These are phyloP conservation scores for Macrosoma leucophasiata DNA, from an alignment of 2,888 invertebrate species.

Conservation along the genomic window DNA sequence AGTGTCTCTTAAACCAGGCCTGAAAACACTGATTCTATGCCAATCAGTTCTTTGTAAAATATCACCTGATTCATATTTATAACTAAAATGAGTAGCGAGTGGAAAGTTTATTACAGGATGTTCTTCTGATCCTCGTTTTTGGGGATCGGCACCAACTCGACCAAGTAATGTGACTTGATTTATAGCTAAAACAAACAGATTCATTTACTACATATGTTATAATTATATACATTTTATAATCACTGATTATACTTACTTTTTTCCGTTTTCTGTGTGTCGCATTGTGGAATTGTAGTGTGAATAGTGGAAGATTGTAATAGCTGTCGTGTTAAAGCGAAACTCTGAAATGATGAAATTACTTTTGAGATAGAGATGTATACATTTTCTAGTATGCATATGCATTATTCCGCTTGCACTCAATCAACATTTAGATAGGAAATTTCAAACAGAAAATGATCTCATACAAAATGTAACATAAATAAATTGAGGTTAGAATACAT, in stretches of 20 bases:
- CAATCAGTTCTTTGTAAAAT: constrained; percentile 91
- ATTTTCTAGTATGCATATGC: too few relatives aligned
- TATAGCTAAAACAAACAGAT: constrained; percentile 65
- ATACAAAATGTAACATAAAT: too few relatives aligned
- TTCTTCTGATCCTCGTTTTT: constrained; percentile 85
- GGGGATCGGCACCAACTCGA: constrained; percentile 91
- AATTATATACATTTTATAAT: background rate
- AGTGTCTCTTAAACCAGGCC: constrained; percentile 85
- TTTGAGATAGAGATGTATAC: too few relatives aligned
- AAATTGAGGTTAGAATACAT: too few relatives aligned
- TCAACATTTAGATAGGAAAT: too few relatives aligned
- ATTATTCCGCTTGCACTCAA: too few relatives aligned
- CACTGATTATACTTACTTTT: constrained; percentile 44
- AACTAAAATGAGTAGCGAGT: constrained; percentile 91
- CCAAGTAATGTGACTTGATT: constrained; percentile 91
- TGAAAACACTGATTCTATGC: constrained; percentile 93
- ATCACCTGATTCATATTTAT: constrained; percentile 87
- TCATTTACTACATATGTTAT: background rate
- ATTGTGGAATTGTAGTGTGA: constrained; percentile 25
- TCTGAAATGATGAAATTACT: constrained; percentile 16
- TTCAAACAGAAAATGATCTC: too few relatives aligned
- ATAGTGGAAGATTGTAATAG: constrained; percentile 9
- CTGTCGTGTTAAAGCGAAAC: constrained; percentile 10
- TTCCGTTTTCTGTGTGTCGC: constrained; percentile 50
- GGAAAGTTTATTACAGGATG: constrained; percentile 94